These are phyloP conservation scores for Rhagologus leucostigma DNA, from an alignment of 2,113 vertebrate genomes.

Conservation along the genomic window DNA sequence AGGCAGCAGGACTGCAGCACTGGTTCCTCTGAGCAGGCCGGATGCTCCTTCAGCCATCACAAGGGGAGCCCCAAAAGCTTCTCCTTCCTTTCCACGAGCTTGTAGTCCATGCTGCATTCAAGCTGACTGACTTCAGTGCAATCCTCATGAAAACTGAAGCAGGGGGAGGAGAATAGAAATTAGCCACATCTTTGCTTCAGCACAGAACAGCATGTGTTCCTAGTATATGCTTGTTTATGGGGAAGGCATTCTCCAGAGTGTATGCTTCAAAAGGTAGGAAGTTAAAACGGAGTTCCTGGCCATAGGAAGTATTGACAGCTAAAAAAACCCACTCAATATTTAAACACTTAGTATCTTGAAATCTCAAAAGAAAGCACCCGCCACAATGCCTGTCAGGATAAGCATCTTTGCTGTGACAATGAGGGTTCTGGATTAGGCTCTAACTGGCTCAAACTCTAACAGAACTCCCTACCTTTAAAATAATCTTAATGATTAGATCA, in stretches of 20 bases:
- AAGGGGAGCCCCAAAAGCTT: neutral
- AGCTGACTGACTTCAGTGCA: neutral
- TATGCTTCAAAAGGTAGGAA: constrained; percentile 43
- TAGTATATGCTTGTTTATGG: neutral
- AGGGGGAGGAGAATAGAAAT: neutral
- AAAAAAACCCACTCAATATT: neutral
- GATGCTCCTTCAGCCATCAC: neutral
- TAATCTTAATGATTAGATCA: constrained; percentile 17
- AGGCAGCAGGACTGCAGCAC: neutral
- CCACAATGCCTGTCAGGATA: neutral
- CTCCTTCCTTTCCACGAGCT: neutral
- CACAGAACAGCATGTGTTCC: neutral
- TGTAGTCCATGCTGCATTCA: neutral
- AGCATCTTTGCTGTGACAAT: neutral
- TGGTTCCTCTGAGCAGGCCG: neutral
- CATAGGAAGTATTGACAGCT: neutral
- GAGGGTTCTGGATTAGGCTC: neutral
- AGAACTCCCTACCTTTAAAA: constrained; percentile 38
- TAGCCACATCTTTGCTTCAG: constrained; percentile 18
- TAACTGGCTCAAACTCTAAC: neutral
- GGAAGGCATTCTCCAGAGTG: neutral
- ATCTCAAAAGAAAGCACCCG: neutral
- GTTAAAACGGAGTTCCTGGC: constrained; percentile 13
- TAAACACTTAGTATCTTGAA: neutral
- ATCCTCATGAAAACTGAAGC: neutral